A percentile compares a stretch with the other conserved stretches of the same genome.
Evolutionary conservation across 2,888 invertebrate species (phyloP).

Genomic region (Conchocele bisecta): DNA sequence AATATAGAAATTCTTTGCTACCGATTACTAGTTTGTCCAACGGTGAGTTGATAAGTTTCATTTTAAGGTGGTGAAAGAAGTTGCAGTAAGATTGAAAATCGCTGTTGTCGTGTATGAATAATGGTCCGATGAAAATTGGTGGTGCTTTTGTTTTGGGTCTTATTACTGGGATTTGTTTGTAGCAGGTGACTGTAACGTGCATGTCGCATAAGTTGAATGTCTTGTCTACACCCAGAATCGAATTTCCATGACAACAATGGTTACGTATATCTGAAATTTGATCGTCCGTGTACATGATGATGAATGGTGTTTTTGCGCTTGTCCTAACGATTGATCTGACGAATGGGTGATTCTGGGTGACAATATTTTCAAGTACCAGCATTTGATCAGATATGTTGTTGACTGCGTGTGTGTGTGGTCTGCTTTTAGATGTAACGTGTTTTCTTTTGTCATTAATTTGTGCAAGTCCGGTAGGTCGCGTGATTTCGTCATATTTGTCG

Average conservation of each 20-base stretch:
- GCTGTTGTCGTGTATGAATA: too few relatives aligned
- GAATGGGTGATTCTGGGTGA: not conserved
- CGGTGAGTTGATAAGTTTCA: too few relatives aligned
- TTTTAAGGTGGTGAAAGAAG: too few relatives aligned
- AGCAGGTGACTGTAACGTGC: constrained; percentile 27
- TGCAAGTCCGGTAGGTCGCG: not conserved
- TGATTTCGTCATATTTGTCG: constrained; percentile 13
- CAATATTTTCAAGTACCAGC: not conserved
- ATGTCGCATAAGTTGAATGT: constrained; percentile 42
- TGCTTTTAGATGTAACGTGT: not conserved
- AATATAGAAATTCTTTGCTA: too few relatives aligned
- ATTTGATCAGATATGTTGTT: constrained; percentile 6
- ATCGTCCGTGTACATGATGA: constrained; percentile 11
- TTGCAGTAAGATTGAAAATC: too few relatives aligned
- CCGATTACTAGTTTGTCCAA: too few relatives aligned
- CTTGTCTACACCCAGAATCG: constrained; percentile 44
- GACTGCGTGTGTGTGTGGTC: not conserved
- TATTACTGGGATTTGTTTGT: too few relatives aligned
- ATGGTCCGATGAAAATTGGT: too few relatives aligned
- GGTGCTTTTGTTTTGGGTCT: too few relatives aligned
- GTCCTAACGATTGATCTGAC: not conserved
- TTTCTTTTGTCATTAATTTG: not conserved
- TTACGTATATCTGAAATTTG: constrained; percentile 18
- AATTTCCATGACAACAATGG: constrained; percentile 5
- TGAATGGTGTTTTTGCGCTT: not conserved